Percentiles rank a stretch among this genome's conserved stretches.
phyloP scores from a whole-genome alignment of 2,888 invertebrate species.

The Sicus ferrugineus region DNA sequence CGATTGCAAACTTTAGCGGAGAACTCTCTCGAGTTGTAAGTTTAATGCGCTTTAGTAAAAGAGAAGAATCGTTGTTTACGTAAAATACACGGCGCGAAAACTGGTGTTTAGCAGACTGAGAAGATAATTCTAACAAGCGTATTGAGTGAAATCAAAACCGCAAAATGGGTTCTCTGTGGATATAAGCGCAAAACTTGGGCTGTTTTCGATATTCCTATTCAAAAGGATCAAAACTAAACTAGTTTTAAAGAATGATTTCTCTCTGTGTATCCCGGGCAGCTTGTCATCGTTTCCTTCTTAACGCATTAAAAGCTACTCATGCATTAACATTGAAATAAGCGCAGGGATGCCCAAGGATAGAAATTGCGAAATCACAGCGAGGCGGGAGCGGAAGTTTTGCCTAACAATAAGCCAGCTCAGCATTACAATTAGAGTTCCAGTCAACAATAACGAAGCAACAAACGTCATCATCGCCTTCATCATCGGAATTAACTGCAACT shows the following conservation, averaged over 20 bases:
- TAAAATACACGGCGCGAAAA: constrained; percentile 10
- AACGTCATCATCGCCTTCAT: not conserved
- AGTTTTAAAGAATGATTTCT: no score
- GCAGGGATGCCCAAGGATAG: constrained; percentile 28
- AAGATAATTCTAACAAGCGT: not conserved
- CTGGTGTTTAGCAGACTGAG: no score
- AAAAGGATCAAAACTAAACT: not conserved
- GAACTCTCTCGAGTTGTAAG: constrained; percentile 9
- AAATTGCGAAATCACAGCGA: constrained; percentile 30
- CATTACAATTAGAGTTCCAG: constrained; percentile 27
- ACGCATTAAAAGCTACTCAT: constrained; percentile 30
- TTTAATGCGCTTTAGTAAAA: constrained; percentile 25
- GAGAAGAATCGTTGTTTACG: constrained; percentile 20
- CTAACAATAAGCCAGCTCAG: constrained; percentile 30
- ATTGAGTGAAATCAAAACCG: no score
- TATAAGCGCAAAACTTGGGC: no score
- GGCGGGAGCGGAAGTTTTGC: constrained; percentile 28
- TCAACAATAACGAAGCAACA: not conserved
- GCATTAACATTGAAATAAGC: constrained; percentile 31
- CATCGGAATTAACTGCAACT: not conserved
- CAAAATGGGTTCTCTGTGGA: no score
- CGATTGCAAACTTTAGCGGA: constrained; percentile 8
- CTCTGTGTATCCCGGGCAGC: not conserved
- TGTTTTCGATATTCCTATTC: no score
- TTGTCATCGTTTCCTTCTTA: constrained; percentile 23